A percentile compares a stretch with the other conserved stretches of the same genome.
These are phyloP conservation scores for Drosophila bocqueti DNA, from an alignment of 1,140 invertebrate genomes.

Conservation along the genomic window DNA sequence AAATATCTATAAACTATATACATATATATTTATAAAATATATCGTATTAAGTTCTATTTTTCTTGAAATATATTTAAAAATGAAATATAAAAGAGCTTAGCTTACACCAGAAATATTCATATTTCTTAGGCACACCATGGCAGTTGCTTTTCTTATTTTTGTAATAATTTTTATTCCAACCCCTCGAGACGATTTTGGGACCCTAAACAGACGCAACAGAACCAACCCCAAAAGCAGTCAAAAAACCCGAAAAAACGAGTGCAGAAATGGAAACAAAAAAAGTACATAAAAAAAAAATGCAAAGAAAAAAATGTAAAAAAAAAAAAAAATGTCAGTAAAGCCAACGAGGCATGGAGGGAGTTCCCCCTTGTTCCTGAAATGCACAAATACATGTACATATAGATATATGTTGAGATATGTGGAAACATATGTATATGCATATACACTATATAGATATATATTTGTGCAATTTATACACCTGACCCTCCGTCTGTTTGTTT, in stretches of 20 bases:
- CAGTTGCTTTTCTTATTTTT: background rate
- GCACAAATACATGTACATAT: background rate
- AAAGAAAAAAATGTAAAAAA: background rate
- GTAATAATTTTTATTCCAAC: conserved; percentile 35
- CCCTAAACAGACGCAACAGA: conserved; percentile 48
- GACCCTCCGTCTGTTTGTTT: conserved; percentile 79
- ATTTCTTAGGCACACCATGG: conserved; percentile 16
- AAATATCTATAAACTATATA: too few species aligned
- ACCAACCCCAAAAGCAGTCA: conserved; percentile 46
- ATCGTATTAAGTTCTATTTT: too few species aligned
- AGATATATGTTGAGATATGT: conserved; percentile 41
- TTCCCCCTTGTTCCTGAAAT: conserved; percentile 36
- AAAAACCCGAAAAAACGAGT: conserved; percentile 31
- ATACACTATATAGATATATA: conserved; percentile 6
- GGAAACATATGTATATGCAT: conserved; percentile 20
- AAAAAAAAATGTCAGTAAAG: conserved; percentile 34
- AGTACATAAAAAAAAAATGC: background rate
- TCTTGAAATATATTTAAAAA: background rate
- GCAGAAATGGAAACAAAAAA: conserved; percentile 20
- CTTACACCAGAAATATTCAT: conserved; percentile 11
- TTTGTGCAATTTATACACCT: conserved; percentile 75
- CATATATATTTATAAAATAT: too few species aligned
- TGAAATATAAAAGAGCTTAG: background rate
- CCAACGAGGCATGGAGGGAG: conserved; percentile 55
- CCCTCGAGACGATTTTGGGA: conserved; percentile 44